Base-by-base conservation (phyloP, 2,888 invertebrate genomes). In the Salticus scenicus region DNA sequence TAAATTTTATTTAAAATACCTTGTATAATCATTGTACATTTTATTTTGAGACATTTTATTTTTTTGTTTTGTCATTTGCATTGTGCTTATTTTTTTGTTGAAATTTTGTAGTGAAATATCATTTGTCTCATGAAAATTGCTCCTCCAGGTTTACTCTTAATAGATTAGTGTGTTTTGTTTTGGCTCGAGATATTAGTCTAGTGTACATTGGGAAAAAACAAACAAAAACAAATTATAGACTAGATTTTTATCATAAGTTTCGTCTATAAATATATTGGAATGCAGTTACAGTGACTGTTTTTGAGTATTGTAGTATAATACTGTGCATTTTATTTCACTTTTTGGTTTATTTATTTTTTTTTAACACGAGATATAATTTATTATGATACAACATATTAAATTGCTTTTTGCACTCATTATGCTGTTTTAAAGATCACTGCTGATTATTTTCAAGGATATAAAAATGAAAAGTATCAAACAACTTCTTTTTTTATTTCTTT, bases 11-110 rank as follows among this genome's bases (percentile, higher is more conserved):
- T 73, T 73, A 67, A 76, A 67, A 31, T 51, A 70, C 37, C 70
- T 30, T 70, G 70, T 71, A 41, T 41, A 71, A 77, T 77, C 83
- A 84, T 84, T 84, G 83, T 84, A 84, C 72, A 84, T 84, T 84
- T 77, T 77, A 72, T 70, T 64, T 66, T 28, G 42, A 51, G 24
- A 28, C 71, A 66, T 77, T n/a, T n/a, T n/a, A 42, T 69, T 51
- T 74, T 30, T 63, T 79, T 79, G 41, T 37, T 78, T 30, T 77
- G 31, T 84, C 77, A 78, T 73, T 33, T 77, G 51, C 77, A 77
- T 69, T 73, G 73, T 57, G 28, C 57, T 69, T 71, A 64, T 30
- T 79, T 69, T 20, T 37, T 67, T 67, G 57, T 57, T 57, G 24
- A 81, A 57, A 74, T 37, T 71, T 67, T 70, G 64, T 70, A 80